Conservation (phyloP, 2,888 invertebrate genomes). For the Drepanosiphum platanoidis region DNA sequence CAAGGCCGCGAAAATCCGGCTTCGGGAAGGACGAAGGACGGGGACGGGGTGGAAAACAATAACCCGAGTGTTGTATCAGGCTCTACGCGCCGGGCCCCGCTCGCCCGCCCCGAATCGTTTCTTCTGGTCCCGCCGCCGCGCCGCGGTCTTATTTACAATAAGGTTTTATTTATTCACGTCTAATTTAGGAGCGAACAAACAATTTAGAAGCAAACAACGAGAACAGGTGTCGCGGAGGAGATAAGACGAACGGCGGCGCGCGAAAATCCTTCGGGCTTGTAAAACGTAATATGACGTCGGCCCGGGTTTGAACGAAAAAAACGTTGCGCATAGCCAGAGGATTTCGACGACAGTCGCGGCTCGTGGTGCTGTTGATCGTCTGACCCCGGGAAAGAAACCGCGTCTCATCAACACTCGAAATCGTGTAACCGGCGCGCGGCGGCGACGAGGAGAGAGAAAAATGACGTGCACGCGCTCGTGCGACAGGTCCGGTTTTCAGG, state of each 20-base stretch:
- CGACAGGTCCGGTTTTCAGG: too few species aligned
- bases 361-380: too few species aligned
- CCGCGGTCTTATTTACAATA: slow-evolving; percentile 55
- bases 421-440: too few species aligned
- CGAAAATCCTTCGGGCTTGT: slow-evolving; percentile 14
- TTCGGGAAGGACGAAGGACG: not conserved
- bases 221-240: slow-evolving; percentile 51
- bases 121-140: slow-evolving; percentile 11
- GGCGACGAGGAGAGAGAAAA: too few species aligned
- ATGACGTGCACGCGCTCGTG: too few species aligned
- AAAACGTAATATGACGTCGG: not conserved
- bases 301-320: too few species aligned
- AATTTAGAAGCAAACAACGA: slow-evolving; percentile 16
- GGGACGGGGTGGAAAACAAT: slow-evolving; percentile 15
- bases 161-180: slow-evolving; percentile 56
- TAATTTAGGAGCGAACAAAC: slow-evolving; percentile 49
- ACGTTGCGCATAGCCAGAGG: too few species aligned
- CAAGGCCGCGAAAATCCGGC: not conserved
- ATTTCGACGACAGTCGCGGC: too few species aligned
- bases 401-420: too few species aligned
- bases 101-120: not conserved
- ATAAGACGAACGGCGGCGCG: slow-evolving; percentile 51
- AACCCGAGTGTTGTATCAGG: not conserved
- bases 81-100: slow-evolving; percentile 8
- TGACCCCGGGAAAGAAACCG: too few species aligned